A percentile compares a stretch with the other conserved stretches of the same genome.
Evolutionary conservation across 2,113 vertebrate genomes (phyloP).

Genomic region (Prinia subflava): DNA sequence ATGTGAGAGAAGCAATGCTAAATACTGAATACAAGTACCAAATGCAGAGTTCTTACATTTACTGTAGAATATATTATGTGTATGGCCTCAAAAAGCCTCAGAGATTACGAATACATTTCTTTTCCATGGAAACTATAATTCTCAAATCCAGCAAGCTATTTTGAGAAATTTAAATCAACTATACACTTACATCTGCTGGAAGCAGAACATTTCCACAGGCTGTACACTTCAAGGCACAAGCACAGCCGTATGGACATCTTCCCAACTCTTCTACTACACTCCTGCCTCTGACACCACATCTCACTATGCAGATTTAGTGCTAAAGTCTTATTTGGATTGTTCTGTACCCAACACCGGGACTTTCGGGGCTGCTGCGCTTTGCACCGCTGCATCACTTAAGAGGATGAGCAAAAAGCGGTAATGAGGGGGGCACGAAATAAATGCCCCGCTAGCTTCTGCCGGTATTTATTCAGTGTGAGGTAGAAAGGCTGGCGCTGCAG

Average conservation of each 20-base stretch:
- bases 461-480: not conserved
- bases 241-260: not conserved
- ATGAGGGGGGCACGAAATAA: not conserved
- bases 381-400: not conserved
- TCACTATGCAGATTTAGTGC: not conserved
- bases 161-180: conserved; percentile 49
- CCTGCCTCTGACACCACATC: not conserved
- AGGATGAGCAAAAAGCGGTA: not conserved
- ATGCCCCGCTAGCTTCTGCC: not conserved
- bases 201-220: conserved; percentile 15
- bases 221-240: not conserved
- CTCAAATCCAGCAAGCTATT: conserved; percentile 50
- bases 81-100: conserved; percentile 55
- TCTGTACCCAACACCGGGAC: not conserved
- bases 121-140: conserved; percentile 64
- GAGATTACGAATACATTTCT: conserved; percentile 48
- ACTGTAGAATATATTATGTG: not conserved
- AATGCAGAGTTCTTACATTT: conserved; percentile 1
- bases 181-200: conserved; percentile 20
- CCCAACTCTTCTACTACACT: not conserved
- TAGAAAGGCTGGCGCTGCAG: not conserved
- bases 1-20: not conserved
- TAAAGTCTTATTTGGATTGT: not conserved
- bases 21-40: not conserved
- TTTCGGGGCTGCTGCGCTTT: not conserved